Evolutionary conservation across 1,140 invertebrate genomes (phyloP).

Genomic region (Popillia japonica): DNA sequence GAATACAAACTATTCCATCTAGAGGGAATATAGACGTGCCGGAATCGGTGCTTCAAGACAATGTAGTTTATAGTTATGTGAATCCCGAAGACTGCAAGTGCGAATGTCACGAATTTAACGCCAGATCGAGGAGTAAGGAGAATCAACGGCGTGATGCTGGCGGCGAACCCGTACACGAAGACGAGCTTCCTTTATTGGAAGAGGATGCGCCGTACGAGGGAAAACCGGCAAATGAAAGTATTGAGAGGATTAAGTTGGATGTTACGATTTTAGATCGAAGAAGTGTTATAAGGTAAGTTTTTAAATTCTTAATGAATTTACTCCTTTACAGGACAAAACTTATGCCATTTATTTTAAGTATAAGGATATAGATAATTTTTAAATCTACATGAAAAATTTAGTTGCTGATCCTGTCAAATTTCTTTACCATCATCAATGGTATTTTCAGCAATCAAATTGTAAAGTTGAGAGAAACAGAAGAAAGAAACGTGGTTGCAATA

Average conservation of each 20-base stretch:
- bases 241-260: slow-evolving; percentile 45
- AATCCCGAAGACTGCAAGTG: slow-evolving; percentile 85
- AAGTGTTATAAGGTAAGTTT: slow-evolving; percentile 49
- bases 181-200: slow-evolving; percentile 54
- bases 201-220: slow-evolving; percentile 49
- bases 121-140: slow-evolving; percentile 45
- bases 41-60: slow-evolving; percentile 54
- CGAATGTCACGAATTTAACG: slow-evolving; percentile 75
- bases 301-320: neutral
- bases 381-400: no score
- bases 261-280: slow-evolving; percentile 47
- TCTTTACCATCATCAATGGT: no score
- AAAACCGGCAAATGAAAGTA: slow-evolving; percentile 37
- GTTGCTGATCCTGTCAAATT: no score
- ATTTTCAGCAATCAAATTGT: no score
- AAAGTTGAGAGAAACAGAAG: no score
- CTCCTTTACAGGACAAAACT: no score
- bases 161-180: slow-evolving; percentile 48
- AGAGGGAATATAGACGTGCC: slow-evolving; percentile 57
- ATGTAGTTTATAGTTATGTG: slow-evolving; percentile 76
- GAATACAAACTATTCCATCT: slow-evolving; percentile 79
- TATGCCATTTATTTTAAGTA: no score
- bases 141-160: slow-evolving; percentile 40
- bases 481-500: no score
- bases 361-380: no score